phyloP scores from a whole-genome alignment of 2,113 vertebrate species.

The Glareola pratincola region DNA sequence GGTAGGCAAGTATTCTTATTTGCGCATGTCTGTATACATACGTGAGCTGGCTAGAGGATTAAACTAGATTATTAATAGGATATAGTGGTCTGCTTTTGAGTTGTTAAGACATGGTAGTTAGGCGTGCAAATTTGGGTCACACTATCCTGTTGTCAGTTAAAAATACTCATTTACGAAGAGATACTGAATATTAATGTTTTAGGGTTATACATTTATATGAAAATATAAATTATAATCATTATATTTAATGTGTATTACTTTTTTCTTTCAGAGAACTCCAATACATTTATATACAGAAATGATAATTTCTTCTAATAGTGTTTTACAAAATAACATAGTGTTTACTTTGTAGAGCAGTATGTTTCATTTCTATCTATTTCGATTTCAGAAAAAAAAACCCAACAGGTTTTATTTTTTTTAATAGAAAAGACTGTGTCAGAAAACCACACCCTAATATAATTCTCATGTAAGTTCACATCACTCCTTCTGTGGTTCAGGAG shows the following conservation, averaged over 20 bases:
- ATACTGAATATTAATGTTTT: not conserved
- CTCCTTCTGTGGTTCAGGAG: not conserved
- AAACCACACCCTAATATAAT: not conserved
- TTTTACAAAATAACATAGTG: not conserved
- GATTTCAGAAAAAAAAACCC: not conserved
- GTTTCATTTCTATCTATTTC: not conserved
- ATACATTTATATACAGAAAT: not conserved
- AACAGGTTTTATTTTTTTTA: not conserved
- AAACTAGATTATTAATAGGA: not conserved
- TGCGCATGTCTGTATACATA: not conserved
- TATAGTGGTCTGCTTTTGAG: not conserved
- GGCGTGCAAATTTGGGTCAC: not conserved
- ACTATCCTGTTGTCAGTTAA: not conserved
- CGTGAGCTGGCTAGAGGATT: not conserved
- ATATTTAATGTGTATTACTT: not conserved
- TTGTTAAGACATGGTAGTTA: not conserved
- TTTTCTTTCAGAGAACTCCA: not conserved
- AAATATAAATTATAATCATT: not conserved
- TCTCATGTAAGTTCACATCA: not conserved
- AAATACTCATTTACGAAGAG: not conserved
- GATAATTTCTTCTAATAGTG: not conserved
- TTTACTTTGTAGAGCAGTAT: not conserved
- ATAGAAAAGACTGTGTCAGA: not conserved
- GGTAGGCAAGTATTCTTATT: not conserved
- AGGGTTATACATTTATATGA: not conserved